Evolutionary conservation across 1,140 invertebrate genomes (phyloP).

Genomic region (Drosophila fuyamai): DNA sequence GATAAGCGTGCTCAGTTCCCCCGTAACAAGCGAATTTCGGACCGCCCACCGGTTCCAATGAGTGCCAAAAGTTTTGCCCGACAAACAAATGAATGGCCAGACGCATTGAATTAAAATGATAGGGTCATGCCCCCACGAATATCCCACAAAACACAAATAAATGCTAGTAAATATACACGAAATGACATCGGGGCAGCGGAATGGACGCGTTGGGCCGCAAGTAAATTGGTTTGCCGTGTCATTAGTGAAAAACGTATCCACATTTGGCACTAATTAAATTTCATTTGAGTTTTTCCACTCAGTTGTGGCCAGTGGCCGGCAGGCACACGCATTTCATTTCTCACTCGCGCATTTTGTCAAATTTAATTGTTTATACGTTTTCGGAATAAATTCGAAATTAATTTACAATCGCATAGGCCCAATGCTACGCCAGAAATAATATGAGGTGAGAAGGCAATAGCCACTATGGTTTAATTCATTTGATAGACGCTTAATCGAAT

Average conservation of each 20-base stretch:
- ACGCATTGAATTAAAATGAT: conserved; percentile 65
- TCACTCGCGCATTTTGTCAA: conserved; percentile 50
- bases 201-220: conserved; percentile 25
- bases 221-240: conserved; percentile 59
- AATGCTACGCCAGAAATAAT: neutral
- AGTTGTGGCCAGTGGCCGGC: conserved; percentile 23
- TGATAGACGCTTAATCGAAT: too few relatives aligned
- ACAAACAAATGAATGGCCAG: conserved; percentile 61
- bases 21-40: conserved; percentile 55
- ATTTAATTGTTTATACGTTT: conserved; percentile 69
- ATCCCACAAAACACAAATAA: conserved; percentile 19
- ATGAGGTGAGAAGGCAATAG: too few relatives aligned
- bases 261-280: conserved; percentile 79
- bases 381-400: conserved; percentile 53
- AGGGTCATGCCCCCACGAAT: conserved; percentile 11
- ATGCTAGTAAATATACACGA: conserved; percentile 12
- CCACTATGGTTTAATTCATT: too few relatives aligned
- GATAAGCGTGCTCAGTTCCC: conserved; percentile 50
- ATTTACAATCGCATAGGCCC: conserved; percentile 24
- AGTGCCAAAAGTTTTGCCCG: conserved; percentile 44
- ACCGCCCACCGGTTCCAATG: conserved; percentile 13
- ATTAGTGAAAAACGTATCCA: conserved; percentile 69
- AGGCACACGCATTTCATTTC: conserved; percentile 21
- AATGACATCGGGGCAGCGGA: neutral
- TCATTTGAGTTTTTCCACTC: conserved; percentile 55